A percentile compares a stretch with the other conserved stretches of the same genome.
phyloP scores from a whole-genome alignment of 2,888 invertebrate genomes.

The Drosophila mulleri region DNA sequence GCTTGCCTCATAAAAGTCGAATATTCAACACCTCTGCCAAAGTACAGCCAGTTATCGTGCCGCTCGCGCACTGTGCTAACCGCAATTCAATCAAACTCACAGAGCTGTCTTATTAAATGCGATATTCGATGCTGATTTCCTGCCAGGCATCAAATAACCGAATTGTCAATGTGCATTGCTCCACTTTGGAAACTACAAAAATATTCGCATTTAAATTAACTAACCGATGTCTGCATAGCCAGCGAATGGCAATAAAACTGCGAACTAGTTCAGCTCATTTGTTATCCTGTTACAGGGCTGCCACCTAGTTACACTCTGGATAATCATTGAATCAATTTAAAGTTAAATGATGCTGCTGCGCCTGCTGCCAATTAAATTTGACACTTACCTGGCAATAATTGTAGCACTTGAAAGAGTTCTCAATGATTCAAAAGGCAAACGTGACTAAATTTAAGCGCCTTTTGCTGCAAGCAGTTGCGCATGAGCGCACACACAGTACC shows the following conservation, averaged over 20 bases:
- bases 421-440: conserved; percentile 43
- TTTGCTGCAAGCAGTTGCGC: conserved; percentile 30
- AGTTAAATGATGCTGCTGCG: conserved; percentile 11
- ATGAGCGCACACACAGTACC: conserved; percentile 13
- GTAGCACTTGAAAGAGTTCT: conserved; percentile 36
- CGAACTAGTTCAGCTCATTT: conserved; percentile 6
- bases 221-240: background rate
- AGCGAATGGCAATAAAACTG: background rate
- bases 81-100: conserved; percentile 51
- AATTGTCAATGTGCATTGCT: conserved; percentile 34
- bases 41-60: conserved; percentile 15
- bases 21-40: conserved; percentile 27
- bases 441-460: conserved; percentile 50
- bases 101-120: conserved; percentile 46
- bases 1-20: conserved; percentile 25
- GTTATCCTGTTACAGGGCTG: conserved; percentile 11
- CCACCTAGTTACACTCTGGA: background rate
- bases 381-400: conserved; percentile 57
- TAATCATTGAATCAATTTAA: conserved; percentile 17
- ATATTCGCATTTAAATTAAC: conserved; percentile 9
- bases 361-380: conserved; percentile 18
- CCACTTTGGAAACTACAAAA: conserved; percentile 22
- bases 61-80: conserved; percentile 22
- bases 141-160: conserved; percentile 63
- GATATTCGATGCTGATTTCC: conserved; percentile 65